Conservation (phyloP, 1,140 invertebrate species). For the Diachasmimorpha longicaudata region DNA sequence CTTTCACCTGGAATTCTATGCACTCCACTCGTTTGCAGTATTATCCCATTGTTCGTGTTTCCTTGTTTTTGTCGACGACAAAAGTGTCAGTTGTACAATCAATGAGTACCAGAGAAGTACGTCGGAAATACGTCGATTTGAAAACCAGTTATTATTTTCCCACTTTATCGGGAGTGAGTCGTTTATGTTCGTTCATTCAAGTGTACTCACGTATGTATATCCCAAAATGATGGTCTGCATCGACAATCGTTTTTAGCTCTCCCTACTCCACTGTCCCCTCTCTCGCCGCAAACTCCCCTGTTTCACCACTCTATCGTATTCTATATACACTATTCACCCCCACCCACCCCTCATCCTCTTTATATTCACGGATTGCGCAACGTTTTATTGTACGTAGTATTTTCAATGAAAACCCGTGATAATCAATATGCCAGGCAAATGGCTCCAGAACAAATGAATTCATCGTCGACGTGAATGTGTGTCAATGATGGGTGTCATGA, state of each 20-base stretch:
- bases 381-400: slow-evolving; percentile 29
- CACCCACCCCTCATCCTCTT: neutral
- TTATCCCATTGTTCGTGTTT: neutral
- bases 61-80: neutral
- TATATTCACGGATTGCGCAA: slow-evolving; percentile 18
- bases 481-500: neutral
- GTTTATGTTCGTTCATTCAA: slow-evolving; percentile 8
- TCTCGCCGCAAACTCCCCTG: neutral
- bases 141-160: slow-evolving; percentile 6
- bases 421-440: slow-evolving; percentile 27
- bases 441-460: slow-evolving; percentile 6
- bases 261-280: neutral
- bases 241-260: neutral
- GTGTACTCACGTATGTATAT: slow-evolving; percentile 6
- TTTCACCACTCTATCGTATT: slow-evolving; percentile 6
- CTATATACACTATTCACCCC: neutral
- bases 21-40: no score
- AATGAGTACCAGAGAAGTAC: neutral
- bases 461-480: neutral
- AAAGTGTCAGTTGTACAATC: neutral
- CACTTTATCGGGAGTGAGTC: neutral
- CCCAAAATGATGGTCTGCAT: neutral
- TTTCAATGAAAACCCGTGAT: slow-evolving; percentile 25
- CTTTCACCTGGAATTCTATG: no score
- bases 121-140: neutral